Percentiles rank a stretch among this genome's conserved stretches.
These are phyloP conservation scores for Sipha maydis DNA, from an alignment of 2,888 invertebrate genomes.

Conservation along the genomic window DNA sequence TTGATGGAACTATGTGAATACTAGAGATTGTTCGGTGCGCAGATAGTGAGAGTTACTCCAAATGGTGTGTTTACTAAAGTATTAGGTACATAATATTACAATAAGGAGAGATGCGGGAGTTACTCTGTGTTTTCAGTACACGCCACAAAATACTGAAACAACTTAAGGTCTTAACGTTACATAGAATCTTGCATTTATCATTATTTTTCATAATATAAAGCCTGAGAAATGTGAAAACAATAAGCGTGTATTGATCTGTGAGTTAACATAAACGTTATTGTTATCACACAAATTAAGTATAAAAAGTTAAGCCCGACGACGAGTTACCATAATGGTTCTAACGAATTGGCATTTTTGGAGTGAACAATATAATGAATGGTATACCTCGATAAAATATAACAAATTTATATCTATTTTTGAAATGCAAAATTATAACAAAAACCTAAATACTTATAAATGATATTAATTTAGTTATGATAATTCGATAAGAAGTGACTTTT, in stretches of 20 bases:
- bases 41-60: neutral
- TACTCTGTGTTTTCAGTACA: neutral
- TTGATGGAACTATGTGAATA: neutral
- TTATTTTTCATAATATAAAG: neutral
- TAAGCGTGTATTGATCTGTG: neutral
- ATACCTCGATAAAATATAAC: neutral
- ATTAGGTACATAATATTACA: neutral
- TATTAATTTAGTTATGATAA: neutral
- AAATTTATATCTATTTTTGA: neutral
- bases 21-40: neutral
- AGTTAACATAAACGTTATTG: neutral
- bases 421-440: neutral
- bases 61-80: neutral
- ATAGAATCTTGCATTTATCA: neutral
- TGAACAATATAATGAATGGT: neutral
- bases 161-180: no score
- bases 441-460: neutral
- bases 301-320: neutral
- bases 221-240: neutral
- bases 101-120: neutral
- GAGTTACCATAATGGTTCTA: neutral
- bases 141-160: neutral
- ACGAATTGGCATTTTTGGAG: neutral
- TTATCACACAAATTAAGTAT: neutral
- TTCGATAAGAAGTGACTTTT: conserved; percentile 29